Evolutionary conservation across 2,797 vertebrate genomes (phyloP).

Genomic region (Chromis chromis): DNA sequence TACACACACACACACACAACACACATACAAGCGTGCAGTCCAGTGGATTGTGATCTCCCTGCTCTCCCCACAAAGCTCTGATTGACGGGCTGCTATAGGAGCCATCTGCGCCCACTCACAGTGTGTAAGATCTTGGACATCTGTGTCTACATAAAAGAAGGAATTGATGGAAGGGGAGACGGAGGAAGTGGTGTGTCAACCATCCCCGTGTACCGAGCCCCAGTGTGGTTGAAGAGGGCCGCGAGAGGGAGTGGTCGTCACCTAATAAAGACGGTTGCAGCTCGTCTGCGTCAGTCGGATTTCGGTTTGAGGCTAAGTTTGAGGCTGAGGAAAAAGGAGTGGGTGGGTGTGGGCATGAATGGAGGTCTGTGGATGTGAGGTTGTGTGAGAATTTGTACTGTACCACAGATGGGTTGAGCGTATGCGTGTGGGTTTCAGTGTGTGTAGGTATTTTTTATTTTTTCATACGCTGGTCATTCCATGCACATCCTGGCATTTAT

Average conservation of each 20-base stretch:
- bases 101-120: constrained; percentile 82
- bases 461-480: constrained; percentile 35
- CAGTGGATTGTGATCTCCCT: constrained; percentile 63
- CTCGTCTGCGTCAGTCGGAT: constrained; percentile 70
- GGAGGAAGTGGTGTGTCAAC: constrained; percentile 63
- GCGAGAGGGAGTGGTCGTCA: constrained; percentile 61
- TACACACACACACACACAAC: neutral
- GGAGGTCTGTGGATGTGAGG: constrained; percentile 61
- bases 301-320: constrained; percentile 22
- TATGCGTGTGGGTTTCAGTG: constrained; percentile 59
- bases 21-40: constrained; percentile 46
- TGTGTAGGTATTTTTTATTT: constrained; percentile 48
- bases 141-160: constrained; percentile 78
- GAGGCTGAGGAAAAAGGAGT: constrained; percentile 47
- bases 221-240: constrained; percentile 30
- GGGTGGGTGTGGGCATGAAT: constrained; percentile 66
- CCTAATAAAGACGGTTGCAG: constrained; percentile 77
- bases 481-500: constrained; percentile 22
- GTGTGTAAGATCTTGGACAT: constrained; percentile 76
- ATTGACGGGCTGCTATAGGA: constrained; percentile 83
- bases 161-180: constrained; percentile 56
- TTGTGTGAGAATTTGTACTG: constrained; percentile 59
- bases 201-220: constrained; percentile 32
- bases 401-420: constrained; percentile 73
- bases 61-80: constrained; percentile 65